These are phyloP conservation scores for Gryllus bimaculatus DNA, from an alignment of 1,140 invertebrate genomes.

Conservation along the genomic window DNA sequence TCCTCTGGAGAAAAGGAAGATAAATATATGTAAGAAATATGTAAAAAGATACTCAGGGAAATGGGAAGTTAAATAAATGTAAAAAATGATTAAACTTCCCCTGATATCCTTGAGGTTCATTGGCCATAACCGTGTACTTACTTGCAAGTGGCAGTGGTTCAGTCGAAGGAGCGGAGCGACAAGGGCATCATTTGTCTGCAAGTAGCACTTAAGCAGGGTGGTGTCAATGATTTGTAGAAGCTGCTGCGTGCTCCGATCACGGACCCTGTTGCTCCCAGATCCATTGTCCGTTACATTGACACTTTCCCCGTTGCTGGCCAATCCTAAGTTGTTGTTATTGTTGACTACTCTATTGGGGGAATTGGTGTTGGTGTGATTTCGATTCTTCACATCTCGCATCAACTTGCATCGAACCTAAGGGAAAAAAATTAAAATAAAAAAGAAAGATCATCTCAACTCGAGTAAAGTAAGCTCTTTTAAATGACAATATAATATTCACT, in stretches of 20 bases:
- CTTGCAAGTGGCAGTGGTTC: constrained; percentile 81
- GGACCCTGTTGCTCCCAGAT: constrained; percentile 26
- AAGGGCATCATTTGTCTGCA: constrained; percentile 90
- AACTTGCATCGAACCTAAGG: not conserved
- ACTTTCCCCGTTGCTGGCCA: not conserved
- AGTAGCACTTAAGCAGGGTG: constrained; percentile 90
- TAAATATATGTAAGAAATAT: too few relatives aligned
- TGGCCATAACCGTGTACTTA: not conserved
- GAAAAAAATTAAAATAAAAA: not conserved
- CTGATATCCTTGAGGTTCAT: too few relatives aligned
- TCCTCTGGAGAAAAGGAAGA: too few relatives aligned
- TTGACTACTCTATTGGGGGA: not conserved
- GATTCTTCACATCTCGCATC: not conserved
- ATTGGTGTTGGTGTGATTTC: not conserved
- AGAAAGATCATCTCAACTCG: not conserved
- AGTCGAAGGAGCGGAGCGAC: constrained; percentile 81
- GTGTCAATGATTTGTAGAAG: constrained; percentile 92
- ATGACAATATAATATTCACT: too few relatives aligned
- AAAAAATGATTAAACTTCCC: too few relatives aligned
- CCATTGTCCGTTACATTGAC: constrained; percentile 15
- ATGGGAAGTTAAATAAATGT: too few relatives aligned
- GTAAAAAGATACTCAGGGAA: too few relatives aligned
- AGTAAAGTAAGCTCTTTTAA: too few relatives aligned
- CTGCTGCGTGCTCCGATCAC: constrained; percentile 36
- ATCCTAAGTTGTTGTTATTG: not conserved